A percentile compares a stretch with the other conserved stretches of the same genome.
Conservation (phyloP, 2,888 invertebrate genomes). For the Heliconius charithonia region DNA sequence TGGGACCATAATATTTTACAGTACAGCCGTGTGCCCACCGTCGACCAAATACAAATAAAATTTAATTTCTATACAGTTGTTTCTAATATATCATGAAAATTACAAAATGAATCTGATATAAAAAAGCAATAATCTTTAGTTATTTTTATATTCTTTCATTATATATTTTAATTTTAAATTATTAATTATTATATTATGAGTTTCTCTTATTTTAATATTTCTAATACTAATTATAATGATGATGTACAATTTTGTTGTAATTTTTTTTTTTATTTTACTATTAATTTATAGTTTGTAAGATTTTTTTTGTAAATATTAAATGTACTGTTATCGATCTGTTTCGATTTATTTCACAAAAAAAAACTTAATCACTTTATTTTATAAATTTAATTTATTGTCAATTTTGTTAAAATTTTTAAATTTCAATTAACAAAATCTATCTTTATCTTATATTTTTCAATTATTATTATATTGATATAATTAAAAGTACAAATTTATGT, state of each 20-base stretch:
- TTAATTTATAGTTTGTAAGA: conserved; percentile 15
- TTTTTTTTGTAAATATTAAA: conserved; percentile 22
- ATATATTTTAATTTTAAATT: not conserved
- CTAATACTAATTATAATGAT: conserved; percentile 1
- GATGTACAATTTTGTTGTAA: conserved; percentile 23
- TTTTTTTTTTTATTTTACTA: conserved; percentile 6
- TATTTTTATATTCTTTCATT: not conserved
- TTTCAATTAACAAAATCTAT: not conserved
- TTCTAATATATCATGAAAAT: not conserved
- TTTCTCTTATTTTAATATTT: not conserved
- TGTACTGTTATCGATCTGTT: not conserved
- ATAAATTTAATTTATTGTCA: conserved; percentile 1
- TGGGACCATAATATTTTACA: conserved; percentile 45
- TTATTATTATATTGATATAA: not conserved
- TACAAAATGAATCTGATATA: not conserved
- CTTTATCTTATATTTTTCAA: not conserved
- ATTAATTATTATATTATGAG: not conserved
- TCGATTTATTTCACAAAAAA: not conserved
- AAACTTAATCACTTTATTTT: not conserved
- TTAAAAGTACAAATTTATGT: conserved; percentile 13
- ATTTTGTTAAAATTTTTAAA: not conserved
- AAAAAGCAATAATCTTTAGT: conserved; percentile 6
- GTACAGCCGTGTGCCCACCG: conserved; percentile 50
- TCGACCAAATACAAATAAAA: conserved; percentile 31
- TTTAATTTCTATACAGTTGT: conserved; percentile 14